These are phyloP conservation scores for Microctonus hyperodae DNA, from an alignment of 2,888 invertebrate genomes.

Conservation along the genomic window DNA sequence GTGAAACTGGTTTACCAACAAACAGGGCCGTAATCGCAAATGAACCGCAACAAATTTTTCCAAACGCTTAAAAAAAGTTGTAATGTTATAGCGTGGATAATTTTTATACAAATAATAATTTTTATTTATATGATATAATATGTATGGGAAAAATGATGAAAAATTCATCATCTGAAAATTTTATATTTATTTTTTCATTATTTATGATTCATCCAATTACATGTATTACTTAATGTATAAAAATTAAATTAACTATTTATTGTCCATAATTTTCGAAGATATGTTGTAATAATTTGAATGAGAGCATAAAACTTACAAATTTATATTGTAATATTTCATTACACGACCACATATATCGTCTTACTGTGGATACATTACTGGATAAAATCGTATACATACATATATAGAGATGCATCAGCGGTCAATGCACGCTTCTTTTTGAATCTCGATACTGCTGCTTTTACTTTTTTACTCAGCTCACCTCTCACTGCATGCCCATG, in stretches of 20 bases:
- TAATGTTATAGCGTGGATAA: no score
- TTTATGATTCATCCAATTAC: neutral
- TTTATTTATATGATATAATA: no score
- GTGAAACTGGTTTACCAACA: conserved; percentile 50
- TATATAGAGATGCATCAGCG: conserved; percentile 43
- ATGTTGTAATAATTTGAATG: neutral
- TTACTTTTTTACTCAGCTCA: conserved; percentile 35
- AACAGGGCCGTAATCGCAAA: conserved; percentile 43
- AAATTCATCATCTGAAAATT: no score
- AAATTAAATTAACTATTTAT: neutral
- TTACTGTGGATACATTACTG: conserved; percentile 38
- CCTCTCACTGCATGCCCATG: neutral
- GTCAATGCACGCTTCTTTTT: conserved; percentile 53
- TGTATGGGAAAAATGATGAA: no score
- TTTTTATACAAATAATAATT: no score
- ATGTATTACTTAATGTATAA: neutral
- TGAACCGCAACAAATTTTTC: conserved; percentile 43
- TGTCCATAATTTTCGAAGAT: neutral
- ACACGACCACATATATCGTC: conserved; percentile 18
- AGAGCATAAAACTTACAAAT: neutral
- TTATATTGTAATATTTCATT: neutral
- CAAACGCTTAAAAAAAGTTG: no score
- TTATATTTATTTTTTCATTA: no score
- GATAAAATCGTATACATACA: conserved; percentile 42
- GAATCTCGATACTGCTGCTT: conserved; percentile 50